phyloP scores from a whole-genome alignment of 2,888 invertebrate genomes.

The Anoplius nigerrimus region DNA sequence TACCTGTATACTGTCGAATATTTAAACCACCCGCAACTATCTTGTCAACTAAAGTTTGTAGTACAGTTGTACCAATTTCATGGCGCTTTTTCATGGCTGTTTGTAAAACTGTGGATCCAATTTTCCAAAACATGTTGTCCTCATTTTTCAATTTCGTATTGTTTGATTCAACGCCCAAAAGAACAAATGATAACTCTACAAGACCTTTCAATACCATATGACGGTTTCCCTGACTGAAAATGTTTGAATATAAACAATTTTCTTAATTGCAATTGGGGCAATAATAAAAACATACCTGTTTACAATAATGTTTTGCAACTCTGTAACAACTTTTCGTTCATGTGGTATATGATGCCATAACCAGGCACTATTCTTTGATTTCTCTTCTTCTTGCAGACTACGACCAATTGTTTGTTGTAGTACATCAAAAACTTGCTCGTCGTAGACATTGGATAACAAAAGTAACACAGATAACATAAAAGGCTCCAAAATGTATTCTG shows the following conservation, averaged over 20 bases:
- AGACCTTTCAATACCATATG: slow-evolving; percentile 77
- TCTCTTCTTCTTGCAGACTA: slow-evolving; percentile 75
- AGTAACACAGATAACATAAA: slow-evolving; percentile 80
- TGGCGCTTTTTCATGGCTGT: slow-evolving; percentile 79
- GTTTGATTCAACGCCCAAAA: slow-evolving; percentile 64
- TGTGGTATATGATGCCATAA: slow-evolving; percentile 75
- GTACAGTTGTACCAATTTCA: slow-evolving; percentile 77
- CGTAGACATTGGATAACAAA: slow-evolving; percentile 76
- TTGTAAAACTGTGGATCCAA: slow-evolving; percentile 79
- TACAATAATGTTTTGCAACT: slow-evolving; percentile 75
- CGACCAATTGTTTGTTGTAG: slow-evolving; percentile 67
- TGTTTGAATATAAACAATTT: slow-evolving; percentile 55
- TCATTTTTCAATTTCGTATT: slow-evolving; percentile 71
- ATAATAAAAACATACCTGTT: slow-evolving; percentile 74
- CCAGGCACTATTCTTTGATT: slow-evolving; percentile 77
- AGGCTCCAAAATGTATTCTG: slow-evolving; percentile 80
- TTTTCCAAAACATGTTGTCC: slow-evolving; percentile 72
- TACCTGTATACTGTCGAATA: slow-evolving; percentile 79
- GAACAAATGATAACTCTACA: slow-evolving; percentile 76
- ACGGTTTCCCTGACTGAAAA: slow-evolving; percentile 74
- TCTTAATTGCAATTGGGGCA: slow-evolving; percentile 52
- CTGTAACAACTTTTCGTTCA: slow-evolving; percentile 70
- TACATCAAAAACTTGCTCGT: slow-evolving; percentile 74
- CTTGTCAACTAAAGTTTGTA: slow-evolving; percentile 78
- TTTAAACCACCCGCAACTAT: slow-evolving; percentile 77